A percentile compares a stretch with the other conserved stretches of the same genome.
Conservation (phyloP, 1,140 invertebrate genomes). For the Watersipora subatra region DNA sequence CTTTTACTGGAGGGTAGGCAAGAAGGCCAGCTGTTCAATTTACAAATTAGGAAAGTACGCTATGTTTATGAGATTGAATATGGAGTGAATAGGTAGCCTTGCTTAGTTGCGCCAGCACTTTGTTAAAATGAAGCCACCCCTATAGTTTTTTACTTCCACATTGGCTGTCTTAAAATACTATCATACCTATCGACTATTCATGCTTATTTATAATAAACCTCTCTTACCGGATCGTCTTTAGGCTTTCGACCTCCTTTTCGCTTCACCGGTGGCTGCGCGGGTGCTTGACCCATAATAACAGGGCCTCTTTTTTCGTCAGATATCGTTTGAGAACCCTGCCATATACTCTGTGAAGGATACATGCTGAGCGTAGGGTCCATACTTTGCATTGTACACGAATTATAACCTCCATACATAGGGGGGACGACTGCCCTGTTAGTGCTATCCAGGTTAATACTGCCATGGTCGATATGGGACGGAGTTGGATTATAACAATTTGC, state of each 20-base stretch:
- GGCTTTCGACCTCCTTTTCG: neutral
- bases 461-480: neutral
- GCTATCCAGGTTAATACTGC: neutral
- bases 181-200: no score
- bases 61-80: no score
- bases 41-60: no score
- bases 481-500: neutral
- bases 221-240: neutral
- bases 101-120: no score
- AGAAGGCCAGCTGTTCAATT: no score
- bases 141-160: no score
- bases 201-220: no score
- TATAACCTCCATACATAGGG: neutral
- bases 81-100: no score
- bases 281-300: neutral
- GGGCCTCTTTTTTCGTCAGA: neutral
- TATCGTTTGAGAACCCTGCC: neutral
- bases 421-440: neutral
- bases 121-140: no score
- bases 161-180: no score
- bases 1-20: no score
- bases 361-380: neutral
- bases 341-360: neutral
- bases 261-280: neutral
- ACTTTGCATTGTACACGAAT: neutral